Conservation (phyloP, 2,797 vertebrate species). For the Eleutherodactylus coqui region DNA sequence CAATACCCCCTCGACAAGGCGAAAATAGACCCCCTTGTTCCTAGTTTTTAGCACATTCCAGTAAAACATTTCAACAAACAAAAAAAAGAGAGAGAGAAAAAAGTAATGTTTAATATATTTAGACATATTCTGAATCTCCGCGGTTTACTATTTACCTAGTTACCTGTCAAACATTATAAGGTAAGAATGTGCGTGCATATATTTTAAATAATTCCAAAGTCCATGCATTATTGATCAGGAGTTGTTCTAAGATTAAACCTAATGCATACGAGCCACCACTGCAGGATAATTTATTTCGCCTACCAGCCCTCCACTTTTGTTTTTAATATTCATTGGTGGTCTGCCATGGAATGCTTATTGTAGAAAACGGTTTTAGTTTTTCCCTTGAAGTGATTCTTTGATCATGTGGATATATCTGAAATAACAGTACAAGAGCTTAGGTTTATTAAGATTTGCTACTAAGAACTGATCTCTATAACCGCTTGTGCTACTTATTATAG, state of each 20-base stretch:
- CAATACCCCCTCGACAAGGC: not conserved
- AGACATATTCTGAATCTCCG: not conserved
- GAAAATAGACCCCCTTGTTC: not conserved
- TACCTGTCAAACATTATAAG: not conserved
- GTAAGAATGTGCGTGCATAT: slow-evolving; percentile 16
- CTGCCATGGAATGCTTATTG: not conserved
- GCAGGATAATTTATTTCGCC: not conserved
- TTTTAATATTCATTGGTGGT: not conserved
- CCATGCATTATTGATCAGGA: slow-evolving; percentile 13
- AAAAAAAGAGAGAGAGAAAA: too few species aligned
- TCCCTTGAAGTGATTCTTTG: not conserved
- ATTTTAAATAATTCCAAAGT: slow-evolving; percentile 20
- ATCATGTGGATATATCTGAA: not conserved
- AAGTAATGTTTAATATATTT: not conserved
- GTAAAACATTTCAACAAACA: not conserved
- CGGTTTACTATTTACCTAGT: not conserved
- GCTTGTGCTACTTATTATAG: not conserved
- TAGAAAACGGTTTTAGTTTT: not conserved
- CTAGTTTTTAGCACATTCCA: not conserved
- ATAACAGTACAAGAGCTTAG: not conserved
- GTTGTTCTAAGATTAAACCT: not conserved
- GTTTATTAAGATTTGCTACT: too few species aligned
- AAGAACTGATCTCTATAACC: not conserved
- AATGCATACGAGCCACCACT: not conserved
- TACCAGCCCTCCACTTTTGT: not conserved